Percentiles rank a stretch among this genome's conserved stretches.
These are phyloP conservation scores for Pecten maximus DNA, from an alignment of 2,888 invertebrate genomes.

Conservation along the genomic window DNA sequence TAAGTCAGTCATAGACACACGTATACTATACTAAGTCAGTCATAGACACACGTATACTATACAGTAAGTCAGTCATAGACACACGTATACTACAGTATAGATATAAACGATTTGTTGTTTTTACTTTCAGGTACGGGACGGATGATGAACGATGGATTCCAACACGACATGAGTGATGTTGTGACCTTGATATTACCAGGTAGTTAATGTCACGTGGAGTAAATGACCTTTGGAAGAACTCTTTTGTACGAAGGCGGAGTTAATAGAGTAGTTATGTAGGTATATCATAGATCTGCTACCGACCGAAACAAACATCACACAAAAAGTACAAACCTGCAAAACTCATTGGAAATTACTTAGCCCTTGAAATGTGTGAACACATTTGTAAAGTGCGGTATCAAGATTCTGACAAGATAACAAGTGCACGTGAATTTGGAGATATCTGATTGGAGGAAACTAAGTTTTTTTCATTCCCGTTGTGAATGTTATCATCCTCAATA, in stretches of 20 bases:
- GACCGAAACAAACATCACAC: neutral
- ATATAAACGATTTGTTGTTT: neutral
- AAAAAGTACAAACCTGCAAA: constrained; percentile 24
- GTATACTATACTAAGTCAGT: no score
- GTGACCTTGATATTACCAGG: neutral
- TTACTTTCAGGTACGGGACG: neutral
- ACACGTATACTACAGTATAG: no score
- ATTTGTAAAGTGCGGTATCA: constrained; percentile 25
- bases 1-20: no score
- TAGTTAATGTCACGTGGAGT: neutral
- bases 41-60: no score
- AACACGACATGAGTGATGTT: neutral
- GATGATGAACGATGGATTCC: neutral
- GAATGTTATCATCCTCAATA: constrained; percentile 9
- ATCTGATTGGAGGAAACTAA: neutral
- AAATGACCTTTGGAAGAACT: neutral
- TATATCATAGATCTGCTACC: neutral
- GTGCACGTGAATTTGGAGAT: constrained; percentile 20
- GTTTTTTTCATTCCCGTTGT: constrained; percentile 21
- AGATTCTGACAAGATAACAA: neutral
- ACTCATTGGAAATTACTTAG: constrained; percentile 18
- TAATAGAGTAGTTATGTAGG: neutral
- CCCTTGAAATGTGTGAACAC: constrained; percentile 13
- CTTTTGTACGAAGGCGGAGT: neutral
- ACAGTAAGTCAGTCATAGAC: no score